Evolutionary conservation across 2,797 vertebrate genomes (phyloP).

Genomic region (Karalla daura): DNA sequence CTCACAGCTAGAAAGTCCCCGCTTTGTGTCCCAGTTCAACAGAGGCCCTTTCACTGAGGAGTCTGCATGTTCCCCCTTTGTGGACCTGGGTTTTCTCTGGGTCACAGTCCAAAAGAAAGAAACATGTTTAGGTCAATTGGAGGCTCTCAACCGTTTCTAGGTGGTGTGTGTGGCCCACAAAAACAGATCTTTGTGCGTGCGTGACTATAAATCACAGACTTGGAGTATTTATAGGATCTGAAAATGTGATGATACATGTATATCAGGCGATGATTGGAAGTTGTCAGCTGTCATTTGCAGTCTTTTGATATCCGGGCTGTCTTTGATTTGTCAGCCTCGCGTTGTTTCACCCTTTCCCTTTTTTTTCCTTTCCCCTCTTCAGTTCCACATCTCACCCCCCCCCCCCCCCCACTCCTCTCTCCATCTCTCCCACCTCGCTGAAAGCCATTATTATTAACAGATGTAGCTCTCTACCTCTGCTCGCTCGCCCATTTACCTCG

Average conservation of each 20-base stretch:
- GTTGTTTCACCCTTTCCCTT: background rate
- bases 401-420: background rate
- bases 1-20: too few species aligned
- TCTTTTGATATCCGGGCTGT: background rate
- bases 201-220: too few species aligned
- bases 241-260: background rate
- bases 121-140: too few species aligned
- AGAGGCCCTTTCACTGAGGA: too few species aligned
- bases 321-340: background rate
- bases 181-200: too few species aligned
- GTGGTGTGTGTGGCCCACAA: too few species aligned
- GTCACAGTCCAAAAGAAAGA: too few species aligned
- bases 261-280: background rate
- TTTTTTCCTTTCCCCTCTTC: background rate
- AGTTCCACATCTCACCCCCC: background rate
- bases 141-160: too few species aligned
- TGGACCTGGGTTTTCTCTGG: too few species aligned
- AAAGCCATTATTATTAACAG: conserved; percentile 37
- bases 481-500: conserved; percentile 31
- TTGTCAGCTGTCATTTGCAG: background rate
- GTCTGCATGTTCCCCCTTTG: too few species aligned
- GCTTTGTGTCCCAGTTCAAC: too few species aligned
- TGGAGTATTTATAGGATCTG: background rate
- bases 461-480: conserved; percentile 45
- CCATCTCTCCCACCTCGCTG: background rate